phyloP scores from a whole-genome alignment of 2,797 vertebrate species.

The Chrysocyon brachyurus region DNA sequence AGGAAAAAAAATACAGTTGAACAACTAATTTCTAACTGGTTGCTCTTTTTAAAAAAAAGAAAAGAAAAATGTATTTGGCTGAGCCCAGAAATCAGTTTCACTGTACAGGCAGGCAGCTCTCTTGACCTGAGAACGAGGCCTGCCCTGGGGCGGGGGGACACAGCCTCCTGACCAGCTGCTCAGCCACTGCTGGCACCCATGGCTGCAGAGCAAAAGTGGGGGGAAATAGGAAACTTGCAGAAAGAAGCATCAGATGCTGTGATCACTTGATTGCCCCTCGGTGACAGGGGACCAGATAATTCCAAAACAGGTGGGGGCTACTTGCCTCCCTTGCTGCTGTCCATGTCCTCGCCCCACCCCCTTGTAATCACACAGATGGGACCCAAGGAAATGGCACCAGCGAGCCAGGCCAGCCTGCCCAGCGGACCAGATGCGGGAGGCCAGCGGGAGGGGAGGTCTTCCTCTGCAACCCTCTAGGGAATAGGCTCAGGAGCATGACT shows the following conservation, averaged over 20 bases:
- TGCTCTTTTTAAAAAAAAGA: not conserved
- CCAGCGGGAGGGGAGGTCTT: accelerated
- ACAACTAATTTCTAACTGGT: constrained; percentile 73
- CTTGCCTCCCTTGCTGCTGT: accelerated
- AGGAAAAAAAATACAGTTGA: constrained; percentile 62
- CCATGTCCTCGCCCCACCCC: accelerated
- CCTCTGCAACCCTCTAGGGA: accelerated
- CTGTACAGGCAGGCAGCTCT: not conserved
- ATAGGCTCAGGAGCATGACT: accelerated
- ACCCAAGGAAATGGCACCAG: accelerated
- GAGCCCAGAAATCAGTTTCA: constrained; percentile 39
- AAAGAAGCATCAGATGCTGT: not conserved
- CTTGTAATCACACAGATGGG: not conserved
- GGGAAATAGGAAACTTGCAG: accelerated
- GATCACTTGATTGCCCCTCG: not conserved
- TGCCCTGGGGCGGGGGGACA: not conserved
- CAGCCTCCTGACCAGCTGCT: not conserved
- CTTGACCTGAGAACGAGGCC: not conserved
- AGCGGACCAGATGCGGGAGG: accelerated
- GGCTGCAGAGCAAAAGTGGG: not conserved
- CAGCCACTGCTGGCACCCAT: not conserved
- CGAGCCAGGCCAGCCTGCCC: accelerated
- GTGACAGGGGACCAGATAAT: not conserved
- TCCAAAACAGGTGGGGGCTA: not conserved
- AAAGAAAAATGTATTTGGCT: not conserved